Percentiles rank a stretch among this genome's conserved stretches.
Conservation (phyloP, 2,113 vertebrate species). For the Capreolus pygargus region DNA sequence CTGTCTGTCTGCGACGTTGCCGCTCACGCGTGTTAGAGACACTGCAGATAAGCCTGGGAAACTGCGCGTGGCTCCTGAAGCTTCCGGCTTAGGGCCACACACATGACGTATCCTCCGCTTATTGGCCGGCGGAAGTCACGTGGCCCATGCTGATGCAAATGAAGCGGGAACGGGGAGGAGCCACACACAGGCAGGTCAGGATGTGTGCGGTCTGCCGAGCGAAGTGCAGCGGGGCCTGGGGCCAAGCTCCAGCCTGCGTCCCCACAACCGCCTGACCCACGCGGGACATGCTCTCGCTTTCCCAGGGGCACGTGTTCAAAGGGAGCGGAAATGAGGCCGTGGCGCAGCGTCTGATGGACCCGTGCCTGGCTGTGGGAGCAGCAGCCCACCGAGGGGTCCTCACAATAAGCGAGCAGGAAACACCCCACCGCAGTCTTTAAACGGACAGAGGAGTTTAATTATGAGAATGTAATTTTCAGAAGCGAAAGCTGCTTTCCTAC, state of each 20-base stretch:
- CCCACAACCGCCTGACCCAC: not conserved
- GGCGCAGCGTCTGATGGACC: not conserved
- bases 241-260: not conserved
- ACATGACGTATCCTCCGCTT: not conserved
- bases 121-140: not conserved
- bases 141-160: not conserved
- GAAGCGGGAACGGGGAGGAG: accelerated
- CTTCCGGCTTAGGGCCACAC: not conserved
- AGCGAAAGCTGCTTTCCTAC: conserved; percentile 81
- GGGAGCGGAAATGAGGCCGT: not conserved
- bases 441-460: conserved; percentile 84
- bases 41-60: not conserved
- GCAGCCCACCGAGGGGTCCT: conserved; percentile 43
- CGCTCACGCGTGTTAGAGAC: not conserved
- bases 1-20: not conserved
- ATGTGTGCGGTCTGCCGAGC: accelerated
- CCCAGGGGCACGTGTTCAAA: not conserved
- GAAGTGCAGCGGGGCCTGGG: not conserved
- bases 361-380: conserved; percentile 23
- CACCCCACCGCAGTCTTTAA: conserved; percentile 77
- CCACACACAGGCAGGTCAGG: accelerated
- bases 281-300: not conserved
- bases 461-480: conserved; percentile 84
- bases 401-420: conserved; percentile 79
- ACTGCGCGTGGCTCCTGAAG: too few species aligned